Conservation (phyloP, 2,113 vertebrate genomes). For the Cavia porcellus region DNA sequence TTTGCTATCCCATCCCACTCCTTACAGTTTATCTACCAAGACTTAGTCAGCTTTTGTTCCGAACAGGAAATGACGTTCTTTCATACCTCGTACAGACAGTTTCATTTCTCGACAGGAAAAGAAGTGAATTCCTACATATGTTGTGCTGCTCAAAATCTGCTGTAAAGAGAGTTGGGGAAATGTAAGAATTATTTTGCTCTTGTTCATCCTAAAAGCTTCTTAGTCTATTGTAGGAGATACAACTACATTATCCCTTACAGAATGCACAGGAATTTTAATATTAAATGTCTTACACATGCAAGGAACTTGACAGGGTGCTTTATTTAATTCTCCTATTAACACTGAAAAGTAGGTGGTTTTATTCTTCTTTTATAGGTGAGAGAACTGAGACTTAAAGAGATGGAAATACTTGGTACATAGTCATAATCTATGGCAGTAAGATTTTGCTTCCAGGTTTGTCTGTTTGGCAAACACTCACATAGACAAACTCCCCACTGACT, state of each 20-base stretch:
- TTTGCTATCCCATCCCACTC: background rate
- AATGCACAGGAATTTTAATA: background rate
- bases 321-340: constrained; percentile 19
- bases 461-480: background rate
- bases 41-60: constrained; percentile 58
- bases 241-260: constrained; percentile 1
- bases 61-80: constrained; percentile 66
- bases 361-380: background rate
- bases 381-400: constrained; percentile 16
- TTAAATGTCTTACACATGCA: background rate
- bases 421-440: background rate
- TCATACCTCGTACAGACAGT: constrained; percentile 45
- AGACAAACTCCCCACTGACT: background rate
- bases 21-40: background rate
- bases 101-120: constrained; percentile 51
- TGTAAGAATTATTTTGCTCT: constrained; percentile 8
- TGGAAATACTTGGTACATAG: background rate
- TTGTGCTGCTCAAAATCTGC: constrained; percentile 31
- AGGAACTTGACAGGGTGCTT: background rate
- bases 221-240: constrained; percentile 18
- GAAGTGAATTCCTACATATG: constrained; percentile 65
- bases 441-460: background rate
- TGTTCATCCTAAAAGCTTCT: background rate
- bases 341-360: background rate
- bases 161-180: constrained; percentile 46